These are phyloP conservation scores for Branchinecta lynchi DNA, from an alignment of 1,140 invertebrate genomes.

Conservation along the genomic window DNA sequence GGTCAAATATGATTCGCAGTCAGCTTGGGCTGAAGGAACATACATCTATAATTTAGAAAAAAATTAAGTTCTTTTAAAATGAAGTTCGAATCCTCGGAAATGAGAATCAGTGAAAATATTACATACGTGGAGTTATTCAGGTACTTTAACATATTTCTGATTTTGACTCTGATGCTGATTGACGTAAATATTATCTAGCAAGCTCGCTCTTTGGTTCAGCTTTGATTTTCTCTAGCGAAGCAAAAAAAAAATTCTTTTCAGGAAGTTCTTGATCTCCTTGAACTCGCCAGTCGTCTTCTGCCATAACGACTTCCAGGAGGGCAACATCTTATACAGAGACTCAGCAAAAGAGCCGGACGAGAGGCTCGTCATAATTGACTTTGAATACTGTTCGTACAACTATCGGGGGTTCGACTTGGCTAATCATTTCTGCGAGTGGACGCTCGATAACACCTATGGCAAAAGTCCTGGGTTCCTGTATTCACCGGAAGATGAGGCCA, in stretches of 20 bases:
- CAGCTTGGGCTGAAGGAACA: no score
- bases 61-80: no score
- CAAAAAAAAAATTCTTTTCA: slow-evolving; percentile 21
- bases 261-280: slow-evolving; percentile 33
- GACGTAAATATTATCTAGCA: no score
- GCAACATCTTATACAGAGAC: slow-evolving; percentile 39
- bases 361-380: slow-evolving; percentile 58
- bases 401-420: slow-evolving; percentile 87
- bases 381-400: slow-evolving; percentile 87
- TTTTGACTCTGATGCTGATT: no score
- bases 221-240: no score
- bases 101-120: no score
- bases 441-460: slow-evolving; percentile 67
- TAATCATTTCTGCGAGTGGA: slow-evolving; percentile 92
- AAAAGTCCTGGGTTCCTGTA: slow-evolving; percentile 62
- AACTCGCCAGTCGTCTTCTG: slow-evolving; percentile 82
- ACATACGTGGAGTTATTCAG: no score
- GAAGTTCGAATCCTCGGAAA: no score
- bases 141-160: no score
- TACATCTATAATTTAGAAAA: no score
- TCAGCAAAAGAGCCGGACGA: slow-evolving; percentile 22
- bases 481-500: slow-evolving; percentile 49
- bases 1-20: no score
- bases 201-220: no score
- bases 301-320: slow-evolving; percentile 85